A percentile compares a stretch with the other conserved stretches of the same genome.
Evolutionary conservation across 2,888 invertebrate genomes (phyloP).

Genomic region (Nebria brevicollis): DNA sequence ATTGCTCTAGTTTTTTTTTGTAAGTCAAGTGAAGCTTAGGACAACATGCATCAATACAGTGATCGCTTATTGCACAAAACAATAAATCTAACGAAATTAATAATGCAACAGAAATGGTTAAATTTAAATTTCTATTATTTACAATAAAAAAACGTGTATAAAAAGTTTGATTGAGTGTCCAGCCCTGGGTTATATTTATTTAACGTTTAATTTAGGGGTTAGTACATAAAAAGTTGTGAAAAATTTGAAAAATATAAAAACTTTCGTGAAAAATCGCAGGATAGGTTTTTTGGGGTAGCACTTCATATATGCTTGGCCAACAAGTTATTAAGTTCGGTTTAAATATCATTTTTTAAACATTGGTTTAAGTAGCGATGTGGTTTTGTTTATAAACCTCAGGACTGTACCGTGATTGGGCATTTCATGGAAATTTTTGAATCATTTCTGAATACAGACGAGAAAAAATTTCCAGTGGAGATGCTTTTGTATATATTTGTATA

Average conservation of each 20-base stretch:
- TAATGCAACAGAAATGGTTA: constrained; percentile 25
- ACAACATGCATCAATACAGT: constrained; percentile 17
- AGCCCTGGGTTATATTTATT: constrained; percentile 56
- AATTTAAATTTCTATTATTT: constrained; percentile 33
- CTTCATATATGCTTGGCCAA: constrained; percentile 33
- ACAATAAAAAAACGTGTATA: constrained; percentile 35
- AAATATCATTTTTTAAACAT: constrained; percentile 15
- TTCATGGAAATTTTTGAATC: constrained; percentile 31
- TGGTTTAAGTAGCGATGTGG: constrained; percentile 3
- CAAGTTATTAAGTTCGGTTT: constrained; percentile 14
- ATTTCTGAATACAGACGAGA: neutral
- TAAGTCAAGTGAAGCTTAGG: neutral
- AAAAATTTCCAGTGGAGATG: neutral
- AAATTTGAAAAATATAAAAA: constrained; percentile 51
- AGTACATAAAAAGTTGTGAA: constrained; percentile 39
- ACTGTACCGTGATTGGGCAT: constrained; percentile 40
- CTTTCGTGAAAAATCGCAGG: constrained; percentile 54
- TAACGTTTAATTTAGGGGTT: constrained; percentile 48
- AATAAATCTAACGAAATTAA: constrained; percentile 2
- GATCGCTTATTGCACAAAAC: constrained; percentile 9
- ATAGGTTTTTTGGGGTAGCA: constrained; percentile 50
- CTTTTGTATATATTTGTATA: neutral
- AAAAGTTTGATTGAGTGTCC: constrained; percentile 50
- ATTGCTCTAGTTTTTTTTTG: neutral
- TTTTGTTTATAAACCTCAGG: constrained; percentile 41